Evolutionary conservation across 2,888 invertebrate species (phyloP).

Genomic region (Strigamia transsilvanica): DNA sequence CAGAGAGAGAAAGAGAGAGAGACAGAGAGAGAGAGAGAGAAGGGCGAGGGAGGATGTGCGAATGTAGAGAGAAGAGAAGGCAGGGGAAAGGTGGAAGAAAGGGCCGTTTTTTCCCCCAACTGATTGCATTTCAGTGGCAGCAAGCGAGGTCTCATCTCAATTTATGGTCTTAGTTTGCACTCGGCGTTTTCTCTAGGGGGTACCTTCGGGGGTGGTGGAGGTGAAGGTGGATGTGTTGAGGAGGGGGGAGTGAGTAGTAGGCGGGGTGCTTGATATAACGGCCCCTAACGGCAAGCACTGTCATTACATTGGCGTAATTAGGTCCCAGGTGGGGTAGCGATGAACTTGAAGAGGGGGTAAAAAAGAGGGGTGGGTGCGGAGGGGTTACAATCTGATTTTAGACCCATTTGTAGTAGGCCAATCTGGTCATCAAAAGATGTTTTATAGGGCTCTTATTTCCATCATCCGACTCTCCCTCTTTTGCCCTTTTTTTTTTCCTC

Average conservation of each 20-base stretch:
- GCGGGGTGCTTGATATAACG: constrained; percentile 51
- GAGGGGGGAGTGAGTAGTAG: constrained; percentile 17
- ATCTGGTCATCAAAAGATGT: constrained; percentile 49
- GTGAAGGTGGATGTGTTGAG: constrained; percentile 43
- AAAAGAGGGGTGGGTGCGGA: constrained; percentile 28
- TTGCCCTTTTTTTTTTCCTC: neutral
- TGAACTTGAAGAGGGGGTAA: constrained; percentile 48
- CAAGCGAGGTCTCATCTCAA: constrained; percentile 48
- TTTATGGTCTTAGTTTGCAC: constrained; percentile 45
- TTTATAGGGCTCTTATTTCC: constrained; percentile 46
- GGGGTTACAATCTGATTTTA: constrained; percentile 49
- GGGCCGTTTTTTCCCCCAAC: constrained; percentile 50
- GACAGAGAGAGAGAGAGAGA: neutral
- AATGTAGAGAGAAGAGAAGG: neutral
- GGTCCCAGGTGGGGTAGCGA: constrained; percentile 48
- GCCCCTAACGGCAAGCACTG: constrained; percentile 52
- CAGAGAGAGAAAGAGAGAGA: neutral
- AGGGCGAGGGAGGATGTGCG: neutral
- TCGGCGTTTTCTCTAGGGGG: constrained; percentile 45
- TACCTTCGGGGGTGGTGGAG: constrained; percentile 41
- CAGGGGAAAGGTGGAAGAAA: constrained; percentile 47
- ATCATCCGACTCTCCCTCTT: constrained; percentile 15
- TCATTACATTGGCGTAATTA: constrained; percentile 50
- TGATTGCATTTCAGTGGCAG: constrained; percentile 51
- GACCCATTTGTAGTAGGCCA: constrained; percentile 45